These are phyloP conservation scores for Rhinoraja longicauda DNA, from an alignment of 2,797 vertebrate species.

Conservation along the genomic window DNA sequence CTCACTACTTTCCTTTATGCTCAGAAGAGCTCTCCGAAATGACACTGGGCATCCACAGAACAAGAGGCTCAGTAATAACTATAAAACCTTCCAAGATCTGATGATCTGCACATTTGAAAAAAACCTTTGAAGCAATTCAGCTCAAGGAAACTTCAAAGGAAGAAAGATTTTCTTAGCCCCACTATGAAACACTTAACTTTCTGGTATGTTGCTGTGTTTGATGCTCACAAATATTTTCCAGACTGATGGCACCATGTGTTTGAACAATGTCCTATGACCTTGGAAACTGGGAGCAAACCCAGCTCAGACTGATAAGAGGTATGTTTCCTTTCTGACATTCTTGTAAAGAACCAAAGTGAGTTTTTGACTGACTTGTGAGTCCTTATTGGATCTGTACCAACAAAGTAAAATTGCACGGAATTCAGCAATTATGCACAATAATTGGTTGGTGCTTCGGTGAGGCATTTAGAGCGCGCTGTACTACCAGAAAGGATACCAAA, in stretches of 20 bases:
- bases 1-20: constrained; percentile 19
- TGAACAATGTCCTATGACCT: constrained; percentile 15
- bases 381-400: background rate
- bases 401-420: background rate
- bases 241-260: background rate
- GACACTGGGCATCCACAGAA: background rate
- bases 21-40: constrained; percentile 22
- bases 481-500: no score
- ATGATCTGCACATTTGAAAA: constrained; percentile 2
- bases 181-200: constrained; percentile 21
- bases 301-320: background rate
- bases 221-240: constrained; percentile 9
- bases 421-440: background rate
- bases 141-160: constrained; percentile 26
- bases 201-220: background rate
- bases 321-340: background rate
- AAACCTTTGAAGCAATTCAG: constrained; percentile 31
- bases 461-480: background rate
- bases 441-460: background rate
- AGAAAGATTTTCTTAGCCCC: constrained; percentile 4
- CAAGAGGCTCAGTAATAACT: constrained; percentile 15
- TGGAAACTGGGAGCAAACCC: background rate
- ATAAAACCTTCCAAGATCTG: constrained; percentile 30
- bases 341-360: background rate
- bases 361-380: background rate